Evolutionary conservation across 2,113 vertebrate genomes (phyloP), one percentile per base, ranked within the genome.

Genomic region (Calyptommatus sinebrachiatus): DNA sequence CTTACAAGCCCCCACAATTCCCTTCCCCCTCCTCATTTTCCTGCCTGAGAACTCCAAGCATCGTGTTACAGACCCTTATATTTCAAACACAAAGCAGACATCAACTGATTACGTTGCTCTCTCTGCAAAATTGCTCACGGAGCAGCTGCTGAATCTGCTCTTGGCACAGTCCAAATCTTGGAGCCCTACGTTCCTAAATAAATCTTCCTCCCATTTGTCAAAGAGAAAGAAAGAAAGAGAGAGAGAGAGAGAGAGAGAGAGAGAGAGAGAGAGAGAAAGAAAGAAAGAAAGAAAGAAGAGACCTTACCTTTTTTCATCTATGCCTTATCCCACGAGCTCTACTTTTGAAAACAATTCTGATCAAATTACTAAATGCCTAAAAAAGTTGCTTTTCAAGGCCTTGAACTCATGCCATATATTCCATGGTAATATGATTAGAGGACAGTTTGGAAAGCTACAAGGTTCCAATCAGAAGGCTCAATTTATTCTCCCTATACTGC

Each of bases 131-230:
- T 65, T 62, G 21, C 65, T 48, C 76, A 53, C 31, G 11, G 35
- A 67, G 81, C 81, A 83, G 81, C 81, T 83, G 81, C 31, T 77
- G 75, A 21, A 62, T 77, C 60, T 29, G 62, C 57, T 29, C 5
- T 68, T 53, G 60, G 68, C n/a, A 31, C 22, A 62, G n/a, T 53
- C 45, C 20, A n/a, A 62, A 48, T 18, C 53, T 61, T 35, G 48
- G 18, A 73, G 18, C 24, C n/a, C 76, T 74, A n/a, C 4, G 14
- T 46, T 28, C 45, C 66, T 48, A 12, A 12, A 62, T 18, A 69
- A 70, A 62, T 21, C 35, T 61, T 60, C 11, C 35, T 20, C 20
- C 31, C 61, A 29, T 76, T 63, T 81, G 53, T 70, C 57, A 70
- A 5, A 41, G 5, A 69, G 50, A 69, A 69, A 74, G 61, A 14